Evolutionary conservation across 2,797 vertebrate genomes (phyloP).

Genomic region (Poecilia gillii): DNA sequence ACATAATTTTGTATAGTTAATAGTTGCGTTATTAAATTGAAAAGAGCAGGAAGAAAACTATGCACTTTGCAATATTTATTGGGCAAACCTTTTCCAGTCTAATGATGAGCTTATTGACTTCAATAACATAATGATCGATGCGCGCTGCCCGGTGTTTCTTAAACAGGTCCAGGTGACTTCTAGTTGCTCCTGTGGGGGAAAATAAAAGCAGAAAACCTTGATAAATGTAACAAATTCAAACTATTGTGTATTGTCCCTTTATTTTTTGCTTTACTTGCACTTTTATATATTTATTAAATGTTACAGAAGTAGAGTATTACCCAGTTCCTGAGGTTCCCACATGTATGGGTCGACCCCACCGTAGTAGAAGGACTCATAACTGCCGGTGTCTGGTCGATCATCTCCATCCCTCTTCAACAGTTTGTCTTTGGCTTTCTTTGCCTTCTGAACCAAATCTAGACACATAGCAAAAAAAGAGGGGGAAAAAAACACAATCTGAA

Average conservation of each 20-base stretch:
- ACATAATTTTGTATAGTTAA: slow-evolving; percentile 52
- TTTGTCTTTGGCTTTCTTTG: slow-evolving; percentile 96
- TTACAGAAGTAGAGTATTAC: slow-evolving; percentile 65
- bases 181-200: slow-evolving; percentile 81
- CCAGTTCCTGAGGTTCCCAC: slow-evolving; percentile 99
- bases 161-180: slow-evolving; percentile 92
- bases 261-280: not conserved
- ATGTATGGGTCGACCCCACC: slow-evolving; percentile 96
- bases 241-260: not conserved
- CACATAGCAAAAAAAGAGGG: slow-evolving; percentile 15
- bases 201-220: not conserved
- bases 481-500: not conserved
- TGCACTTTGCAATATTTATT: slow-evolving; percentile 3
- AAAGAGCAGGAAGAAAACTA: not conserved
- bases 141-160: slow-evolving; percentile 95
- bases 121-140: slow-evolving; percentile 98
- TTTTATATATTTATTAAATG: not conserved
- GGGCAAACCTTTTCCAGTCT: slow-evolving; percentile 93
- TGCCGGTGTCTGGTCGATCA: slow-evolving; percentile 85
- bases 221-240: not conserved
- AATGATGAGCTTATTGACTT: slow-evolving; percentile 98
- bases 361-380: slow-evolving; percentile 93
- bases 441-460: slow-evolving; percentile 93
- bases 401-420: slow-evolving; percentile 91
- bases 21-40: not conserved